Evolutionary conservation across 1,140 invertebrate species (phyloP), one percentile per base, ranked within the genome.

Genomic region (Trigoniulus corallinus): DNA sequence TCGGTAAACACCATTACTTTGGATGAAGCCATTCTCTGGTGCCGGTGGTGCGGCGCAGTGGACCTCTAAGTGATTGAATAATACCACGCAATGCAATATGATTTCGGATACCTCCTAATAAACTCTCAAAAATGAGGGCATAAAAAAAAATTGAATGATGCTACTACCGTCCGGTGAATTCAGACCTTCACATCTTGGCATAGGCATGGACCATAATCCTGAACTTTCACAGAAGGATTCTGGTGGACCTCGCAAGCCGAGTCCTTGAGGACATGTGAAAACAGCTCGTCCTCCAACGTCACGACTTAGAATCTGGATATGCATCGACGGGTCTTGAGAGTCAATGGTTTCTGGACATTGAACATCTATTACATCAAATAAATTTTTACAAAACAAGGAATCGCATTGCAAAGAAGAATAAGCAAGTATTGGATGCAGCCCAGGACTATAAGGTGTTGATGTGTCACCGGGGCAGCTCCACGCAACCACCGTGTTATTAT

Each of bases 181-280:
- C 29, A 44, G 18, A 82, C 81, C 79, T 72, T 73, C 69, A 61
- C 84, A 88, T 20, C 73, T 70, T 7, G 84, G 84, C 56, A 81
- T 76, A 0, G 78, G 74, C 39, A 72, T 69, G 1, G 81, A 78
- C 86, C 87, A 91, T 61, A 84, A 77, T 20, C 84, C 86, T 52
- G 73, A 78, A 2, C 78, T 74, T 57, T 80, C 71, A 62, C 86
- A 92, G 15, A 80, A 74, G 4, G 83, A 77, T 63, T 84, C 81
- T 3, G 74, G 61, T 1, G 78, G 71, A 0, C 86, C 86, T 26
- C 74, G 67, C n/a, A 88, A 68, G 24, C 80, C 80, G 67, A 77
- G 88, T 24, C 86, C 85, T 39, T 78, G 72, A 2, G 78, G 70
- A 64, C 87, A 92, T 37, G 76, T 78, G 69, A 88, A 88, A 39